Evolutionary conservation across 2,113 vertebrate species (phyloP).

Genomic region (Acinonyx jubatus): DNA sequence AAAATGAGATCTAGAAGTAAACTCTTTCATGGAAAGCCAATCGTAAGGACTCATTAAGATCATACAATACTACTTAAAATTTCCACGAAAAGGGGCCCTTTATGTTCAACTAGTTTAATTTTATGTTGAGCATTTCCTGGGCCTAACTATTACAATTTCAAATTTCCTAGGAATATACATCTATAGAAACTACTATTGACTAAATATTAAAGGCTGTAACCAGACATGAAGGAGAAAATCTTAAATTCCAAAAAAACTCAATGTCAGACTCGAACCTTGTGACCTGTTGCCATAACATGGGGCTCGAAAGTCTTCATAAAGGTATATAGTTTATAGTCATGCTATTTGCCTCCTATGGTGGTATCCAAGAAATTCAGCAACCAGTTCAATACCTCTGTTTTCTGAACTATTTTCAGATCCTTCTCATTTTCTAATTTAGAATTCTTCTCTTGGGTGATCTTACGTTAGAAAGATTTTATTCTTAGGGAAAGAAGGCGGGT

Average conservation of each 20-base stretch:
- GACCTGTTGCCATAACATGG: not conserved
- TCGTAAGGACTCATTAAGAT: not conserved
- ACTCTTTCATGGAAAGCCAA: constrained; percentile 34
- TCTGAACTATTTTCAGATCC: constrained; percentile 8
- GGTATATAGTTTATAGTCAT: not conserved
- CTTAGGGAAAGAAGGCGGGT: not conserved
- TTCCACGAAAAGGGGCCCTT: not conserved
- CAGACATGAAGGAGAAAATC: not conserved
- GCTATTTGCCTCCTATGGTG: not conserved
- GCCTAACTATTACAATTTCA: constrained; percentile 18
- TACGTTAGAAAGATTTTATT: not conserved
- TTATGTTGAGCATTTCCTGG: constrained; percentile 19
- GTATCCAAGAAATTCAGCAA: not conserved
- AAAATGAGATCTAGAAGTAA: not conserved
- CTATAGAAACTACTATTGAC: not conserved
- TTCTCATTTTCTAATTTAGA: constrained; percentile 47
- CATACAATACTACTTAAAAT: not conserved
- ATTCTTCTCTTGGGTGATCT: constrained; percentile 29
- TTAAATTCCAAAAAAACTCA: not conserved
- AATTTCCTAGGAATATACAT: not conserved
- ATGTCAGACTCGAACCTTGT: constrained; percentile 11
- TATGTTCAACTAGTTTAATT: not conserved
- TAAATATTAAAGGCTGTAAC: constrained; percentile 30
- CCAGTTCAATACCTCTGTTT: constrained; percentile 5
- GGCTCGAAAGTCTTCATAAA: not conserved